Percentiles rank a stretch among this genome's conserved stretches.
These are phyloP conservation scores for Sminthurides aquaticus DNA, from an alignment of 2,888 invertebrate species.

Conservation along the genomic window DNA sequence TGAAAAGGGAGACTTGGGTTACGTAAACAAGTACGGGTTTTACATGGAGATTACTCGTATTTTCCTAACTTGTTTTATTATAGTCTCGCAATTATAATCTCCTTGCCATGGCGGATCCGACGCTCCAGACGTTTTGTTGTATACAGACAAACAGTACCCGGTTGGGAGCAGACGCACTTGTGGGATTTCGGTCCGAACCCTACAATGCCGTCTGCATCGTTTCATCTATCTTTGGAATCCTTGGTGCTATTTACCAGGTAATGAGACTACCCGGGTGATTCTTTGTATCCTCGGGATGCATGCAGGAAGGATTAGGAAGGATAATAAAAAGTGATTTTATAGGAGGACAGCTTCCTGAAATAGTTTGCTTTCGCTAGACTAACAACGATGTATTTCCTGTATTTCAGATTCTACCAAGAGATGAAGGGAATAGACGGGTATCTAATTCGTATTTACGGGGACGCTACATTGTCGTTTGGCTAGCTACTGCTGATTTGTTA, in stretches of 20 bases:
- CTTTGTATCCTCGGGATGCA: no score
- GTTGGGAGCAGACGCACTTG: slow-evolving; percentile 59
- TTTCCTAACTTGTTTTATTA: not conserved
- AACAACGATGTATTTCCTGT: not conserved
- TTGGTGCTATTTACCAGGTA: slow-evolving; percentile 72
- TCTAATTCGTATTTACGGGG: slow-evolving; percentile 59
- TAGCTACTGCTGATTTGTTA: slow-evolving; percentile 69
- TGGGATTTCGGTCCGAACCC: slow-evolving; percentile 64
- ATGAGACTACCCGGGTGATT: slow-evolving; percentile 5
- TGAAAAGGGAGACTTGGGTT: no score
- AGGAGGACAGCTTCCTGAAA: no score
- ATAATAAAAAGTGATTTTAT: no score
- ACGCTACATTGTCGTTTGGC: slow-evolving; percentile 65
- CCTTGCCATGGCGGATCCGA: slow-evolving; percentile 65
- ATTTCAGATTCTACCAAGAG: slow-evolving; percentile 58
- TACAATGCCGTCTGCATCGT: slow-evolving; percentile 67
- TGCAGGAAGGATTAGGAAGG: no score
- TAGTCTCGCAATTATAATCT: not conserved
- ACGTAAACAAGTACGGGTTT: not conserved
- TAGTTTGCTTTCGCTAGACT: no score
- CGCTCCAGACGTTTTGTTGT: slow-evolving; percentile 75
- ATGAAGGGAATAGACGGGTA: slow-evolving; percentile 54
- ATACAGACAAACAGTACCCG: slow-evolving; percentile 61
- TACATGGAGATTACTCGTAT: not conserved
- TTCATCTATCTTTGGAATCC: slow-evolving; percentile 64